Conservation (phyloP, 2,797 vertebrate genomes). For the Falco berigora region DNA sequence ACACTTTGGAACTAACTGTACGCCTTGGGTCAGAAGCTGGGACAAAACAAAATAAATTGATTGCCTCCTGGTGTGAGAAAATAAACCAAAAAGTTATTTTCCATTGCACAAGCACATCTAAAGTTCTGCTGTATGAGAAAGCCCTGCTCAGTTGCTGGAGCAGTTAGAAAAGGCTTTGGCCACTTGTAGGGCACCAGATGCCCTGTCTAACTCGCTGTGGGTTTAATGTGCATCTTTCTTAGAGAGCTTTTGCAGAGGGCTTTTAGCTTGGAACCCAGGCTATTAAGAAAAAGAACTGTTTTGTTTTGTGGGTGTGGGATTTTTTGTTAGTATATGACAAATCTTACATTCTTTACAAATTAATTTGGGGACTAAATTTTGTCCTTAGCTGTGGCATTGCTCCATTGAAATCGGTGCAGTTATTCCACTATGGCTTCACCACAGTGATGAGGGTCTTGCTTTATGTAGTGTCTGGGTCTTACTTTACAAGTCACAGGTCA, state of each 20-base stretch:
- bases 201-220: not conserved
- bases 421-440: not conserved
- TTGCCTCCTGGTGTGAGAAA: not conserved
- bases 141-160: not conserved
- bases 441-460: not conserved
- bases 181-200: not conserved
- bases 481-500: not conserved
- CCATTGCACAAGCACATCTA: not conserved
- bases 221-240: not conserved
- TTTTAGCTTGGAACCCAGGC: not conserved
- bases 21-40: constrained; percentile 12
- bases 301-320: no score
- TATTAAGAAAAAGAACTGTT: not conserved
- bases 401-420: not conserved
- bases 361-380: not conserved
- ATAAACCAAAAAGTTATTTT: constrained; percentile 11
- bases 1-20: constrained; percentile 24
- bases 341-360: not conserved
- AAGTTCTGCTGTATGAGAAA: not conserved
- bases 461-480: not conserved
- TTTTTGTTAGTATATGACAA: not conserved
- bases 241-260: not conserved
- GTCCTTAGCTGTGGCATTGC: not conserved
- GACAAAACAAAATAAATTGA: not conserved
- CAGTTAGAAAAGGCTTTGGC: not conserved